phyloP scores from a whole-genome alignment of 2,797 vertebrate genomes.

The Acipenser ruthenus region DNA sequence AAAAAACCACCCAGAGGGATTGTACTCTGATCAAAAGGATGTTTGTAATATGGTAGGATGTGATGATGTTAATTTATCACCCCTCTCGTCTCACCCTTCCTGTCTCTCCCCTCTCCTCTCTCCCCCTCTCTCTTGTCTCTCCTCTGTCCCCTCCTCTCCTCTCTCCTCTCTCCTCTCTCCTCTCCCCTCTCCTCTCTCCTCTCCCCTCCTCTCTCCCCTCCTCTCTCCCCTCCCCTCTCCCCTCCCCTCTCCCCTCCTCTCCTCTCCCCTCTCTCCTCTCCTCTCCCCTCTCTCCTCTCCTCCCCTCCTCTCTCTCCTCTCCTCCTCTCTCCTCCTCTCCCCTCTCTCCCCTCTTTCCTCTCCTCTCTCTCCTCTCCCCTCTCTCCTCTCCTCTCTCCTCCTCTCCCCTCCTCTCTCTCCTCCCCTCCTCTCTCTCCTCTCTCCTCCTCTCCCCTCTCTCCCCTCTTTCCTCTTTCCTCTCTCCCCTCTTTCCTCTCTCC shows the following conservation, averaged over 20 bases:
- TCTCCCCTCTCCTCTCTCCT: background rate
- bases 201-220: background rate
- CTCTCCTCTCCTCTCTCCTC: constrained; percentile 12
- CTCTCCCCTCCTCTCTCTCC: too few relatives aligned
- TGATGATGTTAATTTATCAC: background rate
- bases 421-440: too few relatives aligned
- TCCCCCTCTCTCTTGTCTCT: background rate
- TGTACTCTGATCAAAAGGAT: too few relatives aligned
- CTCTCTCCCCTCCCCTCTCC: background rate
- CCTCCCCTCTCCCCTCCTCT: background rate
- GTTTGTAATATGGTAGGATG: too few relatives aligned
- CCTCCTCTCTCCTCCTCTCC: background rate
- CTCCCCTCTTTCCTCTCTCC: background rate
- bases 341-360: too few relatives aligned
- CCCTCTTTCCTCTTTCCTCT: too few relatives aligned
- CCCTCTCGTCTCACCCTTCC: background rate
- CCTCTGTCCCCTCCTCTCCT: background rate
- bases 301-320: background rate
- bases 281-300: too few relatives aligned
- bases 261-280: background rate
- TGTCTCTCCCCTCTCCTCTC: background rate
- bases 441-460: background rate
- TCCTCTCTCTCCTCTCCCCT: background rate
- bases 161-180: background rate
- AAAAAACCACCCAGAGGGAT: too few relatives aligned